Conservation (phyloP, 2,888 invertebrate genomes). For the Andrena camellia region DNA sequence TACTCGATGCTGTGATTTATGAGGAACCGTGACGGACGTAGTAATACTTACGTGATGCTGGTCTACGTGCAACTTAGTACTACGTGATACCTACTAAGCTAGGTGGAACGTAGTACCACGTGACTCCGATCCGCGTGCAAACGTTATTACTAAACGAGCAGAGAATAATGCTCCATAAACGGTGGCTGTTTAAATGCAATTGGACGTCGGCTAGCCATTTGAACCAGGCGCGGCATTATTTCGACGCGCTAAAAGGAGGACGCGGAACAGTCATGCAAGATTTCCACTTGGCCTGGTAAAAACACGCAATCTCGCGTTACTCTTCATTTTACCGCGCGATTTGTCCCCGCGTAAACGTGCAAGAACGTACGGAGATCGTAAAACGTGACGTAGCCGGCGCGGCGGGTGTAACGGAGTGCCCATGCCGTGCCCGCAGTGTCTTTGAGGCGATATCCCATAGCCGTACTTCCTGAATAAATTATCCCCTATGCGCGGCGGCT, state of each 20-base stretch:
- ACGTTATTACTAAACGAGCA: background rate
- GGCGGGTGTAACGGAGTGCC: slow-evolving; percentile 24
- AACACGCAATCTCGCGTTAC: slow-evolving; percentile 20
- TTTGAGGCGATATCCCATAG: slow-evolving; percentile 25
- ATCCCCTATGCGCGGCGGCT: slow-evolving; percentile 49
- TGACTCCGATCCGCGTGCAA: no score
- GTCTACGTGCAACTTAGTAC: background rate
- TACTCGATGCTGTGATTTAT: background rate
- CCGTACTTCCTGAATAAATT: slow-evolving; percentile 55
- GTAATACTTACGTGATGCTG: background rate
- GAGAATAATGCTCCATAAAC: background rate
- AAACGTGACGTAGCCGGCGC: slow-evolving; percentile 18
- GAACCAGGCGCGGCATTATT: slow-evolving; percentile 7
- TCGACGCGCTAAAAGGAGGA: slow-evolving; percentile 22
- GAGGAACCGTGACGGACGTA: background rate
- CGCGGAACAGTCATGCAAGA: slow-evolving; percentile 4
- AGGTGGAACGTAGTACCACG: background rate
- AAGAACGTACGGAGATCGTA: slow-evolving; percentile 36
- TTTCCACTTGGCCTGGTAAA: slow-evolving; percentile 25
- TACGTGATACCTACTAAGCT: background rate
- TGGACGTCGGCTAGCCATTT: background rate
- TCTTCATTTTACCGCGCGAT: slow-evolving; percentile 42
- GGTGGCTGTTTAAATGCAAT: background rate
- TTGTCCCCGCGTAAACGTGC: slow-evolving; percentile 27
- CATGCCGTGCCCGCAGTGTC: slow-evolving; percentile 15